These are phyloP conservation scores for Lytechinus variegatus DNA, from an alignment of 35 echinoderm and acorn worm species.

Conservation along the genomic window DNA sequence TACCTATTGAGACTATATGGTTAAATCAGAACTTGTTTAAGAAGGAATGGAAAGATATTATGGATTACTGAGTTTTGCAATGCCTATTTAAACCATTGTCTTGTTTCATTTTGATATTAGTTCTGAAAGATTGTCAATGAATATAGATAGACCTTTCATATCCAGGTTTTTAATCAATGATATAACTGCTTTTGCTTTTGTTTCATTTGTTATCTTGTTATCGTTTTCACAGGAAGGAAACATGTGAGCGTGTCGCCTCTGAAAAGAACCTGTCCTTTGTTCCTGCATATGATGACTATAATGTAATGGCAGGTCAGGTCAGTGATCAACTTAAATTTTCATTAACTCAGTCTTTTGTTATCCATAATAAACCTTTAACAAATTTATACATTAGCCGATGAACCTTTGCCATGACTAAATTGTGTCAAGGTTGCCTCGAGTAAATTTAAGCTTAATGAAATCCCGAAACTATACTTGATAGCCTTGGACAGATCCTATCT, in stretches of 20 bases:
- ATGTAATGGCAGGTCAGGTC: constrained; percentile 75
- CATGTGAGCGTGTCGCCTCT: constrained; percentile 61
- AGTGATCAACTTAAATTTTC: not conserved
- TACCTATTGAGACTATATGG: too few relatives aligned
- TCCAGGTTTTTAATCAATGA: not conserved
- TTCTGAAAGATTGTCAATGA: too few relatives aligned
- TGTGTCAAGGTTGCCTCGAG: too few relatives aligned
- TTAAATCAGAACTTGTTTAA: too few relatives aligned
- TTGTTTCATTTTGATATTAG: not conserved
- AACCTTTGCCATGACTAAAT: not conserved
- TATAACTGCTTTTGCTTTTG: not conserved
- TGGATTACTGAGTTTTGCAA: too few relatives aligned
- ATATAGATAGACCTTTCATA: too few relatives aligned
- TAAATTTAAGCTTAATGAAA: too few relatives aligned
- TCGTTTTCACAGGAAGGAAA: constrained; percentile 52
- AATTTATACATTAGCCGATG: not conserved
- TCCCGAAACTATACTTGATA: too few relatives aligned
- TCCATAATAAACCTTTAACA: not conserved
- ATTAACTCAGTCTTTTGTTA: not conserved
- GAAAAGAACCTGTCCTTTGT: constrained; percentile 58
- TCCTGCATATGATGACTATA: constrained; percentile 70
- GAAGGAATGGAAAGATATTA: too few relatives aligned
- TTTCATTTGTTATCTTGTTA: not conserved
- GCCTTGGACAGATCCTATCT: too few relatives aligned
- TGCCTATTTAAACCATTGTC: not conserved